Evolutionary conservation across 2,888 invertebrate species (phyloP), one percentile per base, ranked within the genome.

Genomic region (Coremacera marginata): DNA sequence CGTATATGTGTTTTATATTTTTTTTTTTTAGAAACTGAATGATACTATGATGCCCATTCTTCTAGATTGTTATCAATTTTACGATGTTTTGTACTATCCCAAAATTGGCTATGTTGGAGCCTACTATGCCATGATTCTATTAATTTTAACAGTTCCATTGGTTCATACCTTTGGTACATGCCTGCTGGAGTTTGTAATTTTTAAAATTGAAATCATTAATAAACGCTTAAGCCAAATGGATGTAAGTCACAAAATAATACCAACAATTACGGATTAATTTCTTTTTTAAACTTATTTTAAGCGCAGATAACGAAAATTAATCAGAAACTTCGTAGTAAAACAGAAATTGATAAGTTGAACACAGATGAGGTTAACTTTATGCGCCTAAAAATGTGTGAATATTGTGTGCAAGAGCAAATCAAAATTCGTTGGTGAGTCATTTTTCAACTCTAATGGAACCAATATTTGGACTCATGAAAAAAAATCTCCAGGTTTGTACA

Each of bases 121-220:
- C 0, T 84, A 83, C 78, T 85, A 83, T 68, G 82, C 86, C 0
- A 49, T 87, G 3, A 63, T 78, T 0, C 44, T 87, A 75, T 86
- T 82, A 14, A 81, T 83, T 5, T 82, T 81, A 19, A 77, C 78
- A 3, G 83, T 88, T 34, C 87, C 88, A 0, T 27, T 86, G 75
- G 88, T 88, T 88, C 87, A 86, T 37, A 84, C 86, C 19, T 87
- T 87, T 68, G 83, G 87, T 70, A 81, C 84, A 3, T 83, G 84
- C 73, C 79, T 86, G 62, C 86, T 86, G 85, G 83, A 84, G 75
- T 88, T 82, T 73, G 82, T n/a, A n/a, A n/a, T n/a, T n/a, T n/a
- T n/a, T n/a, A n/a, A n/a, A n/a, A n/a, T n/a, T n/a, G n/a, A n/a
- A 76, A 76, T 86, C 7, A 80, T 86, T 22, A 80, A 80, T 62